Base-by-base conservation (phyloP, 1,140 invertebrate genomes). In the Brachionus rubens region DNA sequence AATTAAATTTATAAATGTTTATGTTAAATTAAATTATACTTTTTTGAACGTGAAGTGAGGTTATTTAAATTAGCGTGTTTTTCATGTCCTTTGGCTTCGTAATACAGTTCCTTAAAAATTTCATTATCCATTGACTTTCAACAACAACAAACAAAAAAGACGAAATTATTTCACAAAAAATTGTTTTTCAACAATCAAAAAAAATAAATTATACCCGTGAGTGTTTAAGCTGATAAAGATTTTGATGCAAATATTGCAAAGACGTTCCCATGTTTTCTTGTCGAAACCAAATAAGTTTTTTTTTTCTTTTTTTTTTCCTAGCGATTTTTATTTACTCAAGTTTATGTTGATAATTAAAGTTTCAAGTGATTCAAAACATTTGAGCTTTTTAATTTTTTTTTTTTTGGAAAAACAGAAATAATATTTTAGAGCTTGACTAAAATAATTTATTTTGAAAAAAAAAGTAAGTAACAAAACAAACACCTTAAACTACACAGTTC, bases 201-300 rank as follows among this genome's bases (percentile, higher is more conserved):
- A 33, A 21, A 14, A 9, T 16, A 10, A 24, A 24, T 14, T 16
- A 21, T 72, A 72, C 68, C 12, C 19, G 28, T 9, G 68, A 72
- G 26, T 72, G 30, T 54, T 48, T 72, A 2, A 72, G 46, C 46
- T 54, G 46, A 36, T 72, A 48, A 48, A 72, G 68, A 36, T 72
- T 72, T 72, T 72, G 68, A 50, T 72, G 68, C 9, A 72, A 54
- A 72, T 26, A 72, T 72, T 72, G 68, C 16, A 72, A 40, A 30
- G 68, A 21, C 10, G 68, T 50, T 48, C 30, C 68, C 68, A 72
- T 72, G 21, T 43, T 65, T 65, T 41, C 21, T 43, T 65, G 24
- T 30, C 10, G 33, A 59, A 59, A 19, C 54, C 54, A 28, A 59
- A 36, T 14, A 36, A 59, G 36, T 59, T 26, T 54, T 54, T 26